Percentiles rank a stretch among this genome's conserved stretches.
These are phyloP conservation scores for Odontamblyopus rebecca DNA, from an alignment of 2,797 vertebrate species.

Conservation along the genomic window DNA sequence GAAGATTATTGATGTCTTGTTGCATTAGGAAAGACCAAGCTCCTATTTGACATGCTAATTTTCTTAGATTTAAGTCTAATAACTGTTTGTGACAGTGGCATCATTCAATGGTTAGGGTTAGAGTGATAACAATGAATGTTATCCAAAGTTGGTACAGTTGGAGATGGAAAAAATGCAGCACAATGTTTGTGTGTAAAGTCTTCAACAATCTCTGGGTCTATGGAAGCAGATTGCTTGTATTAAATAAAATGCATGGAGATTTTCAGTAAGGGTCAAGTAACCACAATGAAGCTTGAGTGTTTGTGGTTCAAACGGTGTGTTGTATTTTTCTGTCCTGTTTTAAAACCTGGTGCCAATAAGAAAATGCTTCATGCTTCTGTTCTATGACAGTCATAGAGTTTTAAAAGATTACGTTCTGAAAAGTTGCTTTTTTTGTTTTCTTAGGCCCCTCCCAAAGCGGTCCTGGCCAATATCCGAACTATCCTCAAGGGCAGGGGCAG, in stretches of 20 bases:
- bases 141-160: slow-evolving; percentile 1
- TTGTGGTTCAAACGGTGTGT: too few relatives aligned
- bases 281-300: too few relatives aligned
- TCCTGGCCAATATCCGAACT: slow-evolving; percentile 95
- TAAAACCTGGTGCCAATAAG: background rate
- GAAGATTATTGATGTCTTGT: slow-evolving; percentile 73
- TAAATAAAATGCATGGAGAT: too few relatives aligned
- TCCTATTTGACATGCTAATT: slow-evolving; percentile 15
- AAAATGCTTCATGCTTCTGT: background rate
- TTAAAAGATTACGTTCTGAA: background rate
- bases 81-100: background rate
- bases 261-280: too few relatives aligned
- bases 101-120: background rate
- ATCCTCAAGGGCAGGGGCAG: slow-evolving; percentile 95
- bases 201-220: too few relatives aligned
- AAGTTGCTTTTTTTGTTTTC: background rate
- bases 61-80: background rate
- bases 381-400: background rate
- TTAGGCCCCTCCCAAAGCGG: slow-evolving; percentile 89
- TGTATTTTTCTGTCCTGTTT: background rate
- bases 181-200: slow-evolving; percentile 25
- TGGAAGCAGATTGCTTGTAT: too few relatives aligned
- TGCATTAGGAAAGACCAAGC: slow-evolving; percentile 57
- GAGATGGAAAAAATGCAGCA: slow-evolving; percentile 6
- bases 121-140: background rate